Evolutionary conservation across 2,888 invertebrate species (phyloP).

Genomic region (Boloria selene): DNA sequence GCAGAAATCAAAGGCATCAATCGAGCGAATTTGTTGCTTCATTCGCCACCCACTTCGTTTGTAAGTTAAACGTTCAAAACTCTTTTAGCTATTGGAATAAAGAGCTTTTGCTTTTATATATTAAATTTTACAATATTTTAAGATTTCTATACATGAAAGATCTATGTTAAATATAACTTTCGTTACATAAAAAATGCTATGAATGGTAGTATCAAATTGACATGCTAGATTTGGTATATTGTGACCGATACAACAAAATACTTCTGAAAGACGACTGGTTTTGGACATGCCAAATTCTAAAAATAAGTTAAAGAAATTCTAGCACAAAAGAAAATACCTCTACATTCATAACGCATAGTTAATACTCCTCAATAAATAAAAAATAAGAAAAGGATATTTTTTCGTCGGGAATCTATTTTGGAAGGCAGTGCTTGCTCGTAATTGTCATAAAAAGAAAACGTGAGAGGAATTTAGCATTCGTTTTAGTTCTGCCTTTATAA

Average conservation of each 20-base stretch:
- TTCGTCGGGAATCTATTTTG: conserved; percentile 23
- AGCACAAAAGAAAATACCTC: neutral
- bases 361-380: conserved; percentile 26
- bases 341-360: conserved; percentile 12
- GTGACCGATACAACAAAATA: too few relatives aligned
- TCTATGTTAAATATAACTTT: neutral
- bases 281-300: neutral
- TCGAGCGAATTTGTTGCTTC: conserved; percentile 51
- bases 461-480: conserved; percentile 35
- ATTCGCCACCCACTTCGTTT: conserved; percentile 49
- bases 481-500: conserved; percentile 19
- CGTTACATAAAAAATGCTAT: neutral
- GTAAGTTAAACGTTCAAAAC: conserved; percentile 22
- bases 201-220: too few relatives aligned
- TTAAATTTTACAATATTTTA: too few relatives aligned
- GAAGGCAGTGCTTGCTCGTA: conserved; percentile 26
- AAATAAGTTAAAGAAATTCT: neutral
- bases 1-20: conserved; percentile 56
- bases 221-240: too few relatives aligned
- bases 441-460: conserved; percentile 37
- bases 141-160: too few relatives aligned
- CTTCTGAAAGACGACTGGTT: too few relatives aligned
- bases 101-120: neutral
- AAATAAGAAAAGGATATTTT: conserved; percentile 19
- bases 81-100: conserved; percentile 19